phyloP scores from a whole-genome alignment of 1,140 invertebrate species.

The Frieseomelitta varia region DNA sequence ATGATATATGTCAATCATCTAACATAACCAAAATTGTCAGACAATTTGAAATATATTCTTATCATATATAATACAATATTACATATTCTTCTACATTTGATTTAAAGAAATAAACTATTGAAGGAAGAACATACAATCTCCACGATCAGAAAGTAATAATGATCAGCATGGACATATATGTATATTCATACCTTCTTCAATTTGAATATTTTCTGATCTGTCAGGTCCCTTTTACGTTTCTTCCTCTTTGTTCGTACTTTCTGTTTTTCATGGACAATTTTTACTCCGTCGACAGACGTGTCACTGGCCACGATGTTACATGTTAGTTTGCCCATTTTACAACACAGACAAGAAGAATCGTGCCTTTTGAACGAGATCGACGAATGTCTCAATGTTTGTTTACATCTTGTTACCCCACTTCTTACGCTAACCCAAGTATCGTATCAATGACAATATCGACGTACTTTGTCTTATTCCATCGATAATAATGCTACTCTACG shows the following conservation, averaged over 20 bases:
- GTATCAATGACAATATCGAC: slow-evolving; percentile 5
- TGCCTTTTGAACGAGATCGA: background rate
- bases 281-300: background rate
- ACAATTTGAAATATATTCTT: background rate
- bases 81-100: background rate
- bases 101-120: background rate
- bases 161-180: background rate
- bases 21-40: slow-evolving; percentile 22
- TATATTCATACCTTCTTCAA: slow-evolving; percentile 1
- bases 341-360: background rate
- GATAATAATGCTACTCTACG: background rate
- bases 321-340: slow-evolving; percentile 13
- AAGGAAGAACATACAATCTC: no score
- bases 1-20: background rate
- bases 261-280: background rate
- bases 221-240: slow-evolving; percentile 22
- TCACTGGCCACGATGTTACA: background rate
- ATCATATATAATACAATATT: background rate
- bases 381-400: slow-evolving; percentile 25
- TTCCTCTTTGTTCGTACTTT: slow-evolving; percentile 21
- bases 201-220: slow-evolving; percentile 4
- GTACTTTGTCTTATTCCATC: background rate
- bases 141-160: background rate
- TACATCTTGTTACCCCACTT: slow-evolving; percentile 22
- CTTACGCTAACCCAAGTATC: slow-evolving; percentile 8